Evolutionary conservation across 2,797 vertebrate species (phyloP).

Genomic region (Borostomias antarcticus): DNA sequence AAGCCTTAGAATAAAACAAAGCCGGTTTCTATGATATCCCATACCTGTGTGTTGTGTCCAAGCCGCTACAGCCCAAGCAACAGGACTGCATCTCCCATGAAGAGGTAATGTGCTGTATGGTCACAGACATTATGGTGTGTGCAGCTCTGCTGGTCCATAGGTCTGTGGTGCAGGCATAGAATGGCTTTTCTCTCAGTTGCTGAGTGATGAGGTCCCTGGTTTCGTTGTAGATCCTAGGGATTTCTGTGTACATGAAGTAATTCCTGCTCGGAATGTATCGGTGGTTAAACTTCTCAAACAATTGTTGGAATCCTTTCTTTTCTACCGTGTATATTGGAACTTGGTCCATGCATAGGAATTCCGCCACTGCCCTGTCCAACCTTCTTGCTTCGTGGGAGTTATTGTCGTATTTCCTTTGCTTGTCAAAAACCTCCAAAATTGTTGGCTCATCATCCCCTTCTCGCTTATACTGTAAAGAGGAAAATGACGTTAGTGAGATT

Average conservation of each 20-base stretch:
- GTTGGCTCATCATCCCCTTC: conserved; percentile 2
- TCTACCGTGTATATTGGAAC: neutral
- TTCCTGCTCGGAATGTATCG: neutral
- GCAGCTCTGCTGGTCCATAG: conserved; percentile 31
- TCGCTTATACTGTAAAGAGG: no score
- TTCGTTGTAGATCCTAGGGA: neutral
- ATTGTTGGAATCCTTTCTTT: neutral
- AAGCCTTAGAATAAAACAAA: no score
- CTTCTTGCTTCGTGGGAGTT: conserved; percentile 2
- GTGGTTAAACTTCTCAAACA: neutral
- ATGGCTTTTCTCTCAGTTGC: neutral
- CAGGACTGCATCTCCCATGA: conserved; percentile 16
- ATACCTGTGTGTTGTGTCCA: conserved; percentile 3
- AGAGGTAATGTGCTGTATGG: conserved; percentile 14
- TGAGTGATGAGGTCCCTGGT: neutral
- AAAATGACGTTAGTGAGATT: no score
- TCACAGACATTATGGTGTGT: conserved; percentile 21
- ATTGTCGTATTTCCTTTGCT: conserved; percentile 4
- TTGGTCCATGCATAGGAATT: neutral
- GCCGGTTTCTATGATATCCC: no score
- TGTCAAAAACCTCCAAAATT: neutral
- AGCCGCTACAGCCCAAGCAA: conserved; percentile 18
- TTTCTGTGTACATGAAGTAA: conserved; percentile 16
- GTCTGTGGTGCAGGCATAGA: conserved; percentile 28
- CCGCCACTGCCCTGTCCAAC: conserved; percentile 2